Base-by-base conservation (phyloP, 2,797 vertebrate genomes). In the Smutsia temminckii region DNA sequence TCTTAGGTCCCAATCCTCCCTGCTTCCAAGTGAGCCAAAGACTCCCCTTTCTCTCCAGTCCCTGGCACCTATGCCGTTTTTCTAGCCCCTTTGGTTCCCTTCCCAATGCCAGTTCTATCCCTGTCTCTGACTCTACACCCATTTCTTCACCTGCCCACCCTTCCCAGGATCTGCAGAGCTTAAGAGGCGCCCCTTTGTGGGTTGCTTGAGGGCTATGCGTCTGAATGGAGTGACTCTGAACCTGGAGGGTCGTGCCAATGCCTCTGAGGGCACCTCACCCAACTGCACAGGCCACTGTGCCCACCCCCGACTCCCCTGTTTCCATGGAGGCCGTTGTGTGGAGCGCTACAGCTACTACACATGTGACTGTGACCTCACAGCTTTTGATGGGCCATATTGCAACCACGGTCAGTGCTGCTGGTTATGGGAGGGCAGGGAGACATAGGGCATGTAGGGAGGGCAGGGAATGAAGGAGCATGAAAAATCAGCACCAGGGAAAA, bases 351-450 rank as follows among this genome's bases (percentile, higher is more conserved):
- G 99, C 69, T 99, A 99, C 93, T 99, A 99, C 95, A 98, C 98
- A 2, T 99, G 99, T 95, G 99, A 99, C 98, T 99, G 99, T 96
- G 99, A 99, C 97, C 98, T 99, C 98, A 99, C 99, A 0, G 99
- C 99, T 78, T 99, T 99, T 16, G 99, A 99, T 1, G 99, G 99
- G 20, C 99, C 99, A 66, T 99, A 99, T 95, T 99, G 99, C 98
- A 99, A 99, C 92, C 99, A 98, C 37, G 99, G 99, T 99, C 97
- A 98, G 98, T 8, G 34, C 61, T 14, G n/a, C 55, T 55, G 91
- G 40, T 55, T 83, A 14, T 0, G 2, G 37, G 18, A 46, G 23
- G 51, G 2, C 27, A 37, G 7, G 63, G 59, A 91, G 34, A 51
- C 78, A 8, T 3, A 27, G 42, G n/a, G n/a, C 27, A 13, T 8